A percentile compares a stretch with the other conserved stretches of the same genome.
These are phyloP conservation scores for Podargus strigoides DNA, from an alignment of 2,797 vertebrate species.

Conservation along the genomic window DNA sequence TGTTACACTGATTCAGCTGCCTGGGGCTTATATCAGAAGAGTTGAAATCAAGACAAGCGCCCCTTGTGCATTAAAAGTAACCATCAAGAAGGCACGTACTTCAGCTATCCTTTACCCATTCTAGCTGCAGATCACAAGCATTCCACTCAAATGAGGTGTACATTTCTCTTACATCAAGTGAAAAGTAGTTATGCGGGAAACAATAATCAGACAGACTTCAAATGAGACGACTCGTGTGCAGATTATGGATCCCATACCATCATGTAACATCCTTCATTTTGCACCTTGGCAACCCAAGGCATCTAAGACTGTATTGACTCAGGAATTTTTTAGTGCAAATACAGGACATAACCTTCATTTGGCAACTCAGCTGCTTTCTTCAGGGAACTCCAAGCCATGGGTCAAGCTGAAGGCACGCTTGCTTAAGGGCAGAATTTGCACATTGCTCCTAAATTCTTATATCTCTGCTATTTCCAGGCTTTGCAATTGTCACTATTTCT, in stretches of 20 bases:
- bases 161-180: neutral
- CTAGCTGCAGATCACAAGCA: neutral
- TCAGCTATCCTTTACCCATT: neutral
- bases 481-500: neutral
- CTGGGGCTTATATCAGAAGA: neutral
- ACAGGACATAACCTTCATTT: fast-evolving
- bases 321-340: neutral
- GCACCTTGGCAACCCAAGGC: neutral
- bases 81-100: neutral
- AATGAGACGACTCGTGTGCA: neutral
- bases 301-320: too few relatives aligned
- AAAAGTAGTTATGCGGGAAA: neutral
- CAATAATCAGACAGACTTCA: neutral
- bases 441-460: fast-evolving
- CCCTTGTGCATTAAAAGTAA: neutral
- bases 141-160: neutral
- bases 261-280: neutral
- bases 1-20: neutral
- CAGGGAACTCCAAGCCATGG: neutral
- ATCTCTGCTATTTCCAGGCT: neutral
- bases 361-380: neutral
- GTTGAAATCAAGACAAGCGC: neutral
- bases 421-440: neutral
- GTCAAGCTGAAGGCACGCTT: neutral
- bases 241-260: neutral